phyloP scores from a whole-genome alignment of 23 tunicate species.

The Trididemnum miniatum region DNA sequence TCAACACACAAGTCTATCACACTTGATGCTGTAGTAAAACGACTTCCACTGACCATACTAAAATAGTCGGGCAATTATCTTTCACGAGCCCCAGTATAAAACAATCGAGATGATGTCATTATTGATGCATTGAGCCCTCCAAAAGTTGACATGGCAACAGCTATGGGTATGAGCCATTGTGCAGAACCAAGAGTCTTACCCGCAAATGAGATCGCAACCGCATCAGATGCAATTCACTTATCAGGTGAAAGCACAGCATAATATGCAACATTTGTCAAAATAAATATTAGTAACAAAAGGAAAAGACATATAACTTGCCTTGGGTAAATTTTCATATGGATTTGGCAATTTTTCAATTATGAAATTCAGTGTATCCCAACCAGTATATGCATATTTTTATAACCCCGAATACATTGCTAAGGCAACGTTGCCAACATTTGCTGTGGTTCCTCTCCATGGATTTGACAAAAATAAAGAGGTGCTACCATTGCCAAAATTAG shows the following conservation, averaged over 20 bases:
- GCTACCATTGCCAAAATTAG: constrained; percentile 37
- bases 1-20: constrained; percentile 66
- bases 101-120: constrained; percentile 88
- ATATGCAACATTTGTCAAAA: constrained; percentile 80
- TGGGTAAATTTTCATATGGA: constrained; percentile 75
- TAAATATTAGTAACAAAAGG: constrained; percentile 80
- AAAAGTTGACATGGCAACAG: constrained; percentile 96
- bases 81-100: constrained; percentile 92
- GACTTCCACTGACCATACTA: constrained; percentile 78
- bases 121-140: constrained; percentile 94
- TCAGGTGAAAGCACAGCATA: constrained; percentile 84
- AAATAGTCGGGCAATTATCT: constrained; percentile 88
- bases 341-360: constrained; percentile 93
- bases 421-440: constrained; percentile 64
- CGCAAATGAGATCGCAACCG: constrained; percentile 86
- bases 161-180: constrained; percentile 75
- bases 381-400: constrained; percentile 88
- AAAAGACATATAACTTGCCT: constrained; percentile 83
- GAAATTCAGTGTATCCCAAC: constrained; percentile 98
- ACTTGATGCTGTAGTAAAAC: constrained; percentile 89
- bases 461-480: constrained; percentile 49
- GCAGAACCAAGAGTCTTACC: constrained; percentile 63
- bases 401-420: constrained; percentile 86
- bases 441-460: constrained; percentile 81
- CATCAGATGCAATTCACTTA: constrained; percentile 72